Base-by-base conservation (phyloP, 2,797 vertebrate species). In the Eulemur rubriventer region DNA sequence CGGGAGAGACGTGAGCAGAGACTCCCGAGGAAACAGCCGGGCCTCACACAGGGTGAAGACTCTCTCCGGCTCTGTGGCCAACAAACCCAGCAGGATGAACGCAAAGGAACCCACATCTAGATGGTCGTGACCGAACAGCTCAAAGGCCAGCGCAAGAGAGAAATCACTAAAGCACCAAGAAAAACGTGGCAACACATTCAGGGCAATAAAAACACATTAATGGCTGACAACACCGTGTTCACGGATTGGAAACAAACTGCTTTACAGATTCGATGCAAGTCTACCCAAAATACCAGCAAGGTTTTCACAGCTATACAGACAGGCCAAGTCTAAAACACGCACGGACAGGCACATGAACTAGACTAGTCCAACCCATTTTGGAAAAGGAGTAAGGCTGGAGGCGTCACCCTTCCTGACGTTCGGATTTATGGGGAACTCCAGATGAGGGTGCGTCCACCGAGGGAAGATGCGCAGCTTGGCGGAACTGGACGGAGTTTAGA, bases 391-490 rank as follows among this genome's bases (percentile, higher is more conserved):
- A 24, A 67, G 67, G 48, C 24, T 43, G 35, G 75, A 67, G 46
- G 61, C 41, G 11, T 28, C 24, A 57, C 6, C 13, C 50, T 6
- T 26, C 22, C 30, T 57, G 55, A 24, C 9, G 22, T 24, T 24
- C 22, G 8, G 20, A 67, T 35, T 38, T 18, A 16, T 11, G 16
- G 11, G 24, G 41, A 57, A 57, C 63, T 46, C 10, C 12, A 4
- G 63, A 69, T 0, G 11, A 41, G 0, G 20, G 14, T 4, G 61
- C 5, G 1, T 20, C 0, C 3, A 48, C 86, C 20, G 0, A 69
- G 50, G 6, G 9, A 26, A 41, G 30, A n/a, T 0, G 16, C 14
- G 5, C 0, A 4, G 30, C 28, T 35, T 24, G 2, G 4, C 2
- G 7, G 38, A 18, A 9, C 43, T 22, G 57, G 35, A 33, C 3